Percentiles rank a stretch among this genome's conserved stretches.
Conservation (phyloP, 2,797 vertebrate genomes). For the Rhinella marina region DNA sequence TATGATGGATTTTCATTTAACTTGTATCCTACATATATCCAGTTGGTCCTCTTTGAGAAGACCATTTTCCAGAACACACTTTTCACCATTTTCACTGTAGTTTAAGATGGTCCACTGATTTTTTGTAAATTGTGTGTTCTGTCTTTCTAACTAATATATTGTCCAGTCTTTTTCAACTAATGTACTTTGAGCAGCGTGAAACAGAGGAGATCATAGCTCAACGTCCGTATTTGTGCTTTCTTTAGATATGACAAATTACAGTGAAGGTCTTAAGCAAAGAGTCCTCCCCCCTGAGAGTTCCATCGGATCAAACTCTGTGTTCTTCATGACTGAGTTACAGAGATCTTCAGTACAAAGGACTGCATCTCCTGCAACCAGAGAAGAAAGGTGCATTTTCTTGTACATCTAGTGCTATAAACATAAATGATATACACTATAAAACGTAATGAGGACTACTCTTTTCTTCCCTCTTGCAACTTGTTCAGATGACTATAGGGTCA, state of each 20-base stretch:
- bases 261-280: conserved; percentile 72
- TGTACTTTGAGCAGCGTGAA: no score
- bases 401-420: no score
- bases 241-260: conserved; percentile 78
- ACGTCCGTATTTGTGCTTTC: conserved; percentile 19
- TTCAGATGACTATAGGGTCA: no score
- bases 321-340: conserved; percentile 74
- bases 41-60: neutral
- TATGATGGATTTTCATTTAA: neutral
- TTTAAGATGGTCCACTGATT: neutral
- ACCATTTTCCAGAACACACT: neutral
- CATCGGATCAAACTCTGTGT: conserved; percentile 59
- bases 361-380: conserved; percentile 71
- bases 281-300: conserved; percentile 74
- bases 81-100: neutral
- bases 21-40: neutral
- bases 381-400: conserved; percentile 74
- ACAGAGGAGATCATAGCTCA: neutral
- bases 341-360: conserved; percentile 71
- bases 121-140: no score
- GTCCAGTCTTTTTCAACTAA: no score
- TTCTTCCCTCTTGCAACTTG: no score
- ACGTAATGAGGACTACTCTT: no score
- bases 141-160: no score
- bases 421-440: no score